Evolutionary conservation across 2,797 vertebrate species (phyloP).

Genomic region (Enoplosus armatus): DNA sequence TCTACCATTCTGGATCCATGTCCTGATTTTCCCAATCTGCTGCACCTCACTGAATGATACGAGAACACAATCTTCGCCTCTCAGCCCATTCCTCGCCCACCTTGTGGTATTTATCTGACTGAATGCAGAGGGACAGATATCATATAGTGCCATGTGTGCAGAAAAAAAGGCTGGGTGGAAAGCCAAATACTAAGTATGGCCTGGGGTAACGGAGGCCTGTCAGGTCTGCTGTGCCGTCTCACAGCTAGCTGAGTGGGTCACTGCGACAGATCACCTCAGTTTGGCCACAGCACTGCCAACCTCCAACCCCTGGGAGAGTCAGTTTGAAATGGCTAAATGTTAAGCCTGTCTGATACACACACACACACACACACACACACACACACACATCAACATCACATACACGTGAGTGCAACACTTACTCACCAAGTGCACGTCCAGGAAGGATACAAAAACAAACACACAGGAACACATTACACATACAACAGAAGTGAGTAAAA

Average conservation of each 20-base stretch:
- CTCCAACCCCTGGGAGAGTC: slow-evolving; percentile 57
- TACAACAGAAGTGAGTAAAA: slow-evolving; percentile 21
- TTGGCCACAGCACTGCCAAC: slow-evolving; percentile 55
- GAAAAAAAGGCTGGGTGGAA: slow-evolving; percentile 72
- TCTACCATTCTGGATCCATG: slow-evolving; percentile 23
- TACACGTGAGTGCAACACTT: slow-evolving; percentile 26
- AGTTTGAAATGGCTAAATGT: slow-evolving; percentile 72
- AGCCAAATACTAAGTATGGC: slow-evolving; percentile 83
- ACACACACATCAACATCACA: slow-evolving; percentile 15
- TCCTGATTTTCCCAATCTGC: slow-evolving; percentile 20
- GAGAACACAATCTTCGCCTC: slow-evolving; percentile 33
- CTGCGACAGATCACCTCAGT: slow-evolving; percentile 76
- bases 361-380: slow-evolving; percentile 12
- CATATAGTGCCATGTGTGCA: slow-evolving; percentile 76
- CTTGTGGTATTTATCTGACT: slow-evolving; percentile 83
- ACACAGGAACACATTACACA: slow-evolving; percentile 4
- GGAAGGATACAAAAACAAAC: slow-evolving; percentile 32
- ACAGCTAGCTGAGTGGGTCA: slow-evolving; percentile 74
- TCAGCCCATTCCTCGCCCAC: slow-evolving; percentile 61
- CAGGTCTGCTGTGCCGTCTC: slow-evolving; percentile 72
- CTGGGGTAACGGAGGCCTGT: slow-evolving; percentile 79
- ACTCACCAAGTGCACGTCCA: slow-evolving; percentile 27
- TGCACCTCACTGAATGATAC: slow-evolving; percentile 45
- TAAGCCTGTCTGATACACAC: slow-evolving; percentile 51
- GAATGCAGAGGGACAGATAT: slow-evolving; percentile 84